Percentiles rank a stretch among this genome's conserved stretches.
These are phyloP conservation scores for Merops nubicus DNA, from an alignment of 2,113 vertebrate species.

Conservation along the genomic window DNA sequence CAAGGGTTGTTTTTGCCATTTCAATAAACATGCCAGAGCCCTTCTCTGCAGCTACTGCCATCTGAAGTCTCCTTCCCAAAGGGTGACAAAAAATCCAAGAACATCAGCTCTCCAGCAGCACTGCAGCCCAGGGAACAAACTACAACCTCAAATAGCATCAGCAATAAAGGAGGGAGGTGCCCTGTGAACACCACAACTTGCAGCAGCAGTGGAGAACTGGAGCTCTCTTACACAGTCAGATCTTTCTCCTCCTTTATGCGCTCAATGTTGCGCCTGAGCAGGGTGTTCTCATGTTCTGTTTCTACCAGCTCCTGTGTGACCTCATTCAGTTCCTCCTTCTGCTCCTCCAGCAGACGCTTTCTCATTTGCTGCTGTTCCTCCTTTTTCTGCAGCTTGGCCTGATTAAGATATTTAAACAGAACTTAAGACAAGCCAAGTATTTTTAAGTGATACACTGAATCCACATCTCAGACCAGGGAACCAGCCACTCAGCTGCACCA, in stretches of 20 bases:
- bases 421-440: not conserved
- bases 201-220: not conserved
- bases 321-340: slow-evolving; percentile 82
- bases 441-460: not conserved
- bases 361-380: slow-evolving; percentile 82
- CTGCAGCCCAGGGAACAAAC: not conserved
- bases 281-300: slow-evolving; percentile 83
- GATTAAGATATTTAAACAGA: not conserved
- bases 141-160: not conserved
- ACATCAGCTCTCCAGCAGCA: not conserved
- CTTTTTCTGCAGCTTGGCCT: slow-evolving; percentile 83
- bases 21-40: not conserved
- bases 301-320: slow-evolving; percentile 87
- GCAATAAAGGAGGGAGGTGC: not conserved
- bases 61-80: not conserved
- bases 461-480: not conserved
- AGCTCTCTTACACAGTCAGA: slow-evolving; percentile 72
- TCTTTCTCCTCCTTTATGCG: slow-evolving; percentile 85
- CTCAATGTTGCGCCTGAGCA: slow-evolving; percentile 85
- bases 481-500: not conserved
- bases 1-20: not conserved
- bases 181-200: not conserved
- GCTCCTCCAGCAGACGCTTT: slow-evolving; percentile 83
- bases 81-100: not conserved
- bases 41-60: not conserved